phyloP scores from a whole-genome alignment of 2,113 vertebrate species.

The Diadophis punctatus region DNA sequence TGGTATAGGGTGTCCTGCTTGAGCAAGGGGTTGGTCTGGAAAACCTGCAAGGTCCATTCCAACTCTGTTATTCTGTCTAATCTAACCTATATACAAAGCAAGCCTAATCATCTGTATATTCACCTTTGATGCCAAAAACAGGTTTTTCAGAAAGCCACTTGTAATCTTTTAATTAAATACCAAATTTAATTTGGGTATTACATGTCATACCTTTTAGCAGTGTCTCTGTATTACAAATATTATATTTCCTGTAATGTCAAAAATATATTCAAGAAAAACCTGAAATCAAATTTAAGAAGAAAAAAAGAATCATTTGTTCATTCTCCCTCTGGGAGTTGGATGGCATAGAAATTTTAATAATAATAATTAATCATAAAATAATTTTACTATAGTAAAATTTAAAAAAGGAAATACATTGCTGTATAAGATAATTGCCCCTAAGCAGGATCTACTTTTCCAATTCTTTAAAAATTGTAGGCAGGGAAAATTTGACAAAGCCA shows the following conservation, averaged over 20 bases:
- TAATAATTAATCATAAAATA: neutral
- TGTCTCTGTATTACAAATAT: neutral
- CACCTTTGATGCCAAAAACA: constrained; percentile 34
- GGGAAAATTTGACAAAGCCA: neutral
- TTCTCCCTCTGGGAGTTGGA: too few relatives aligned
- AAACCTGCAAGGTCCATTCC: too few relatives aligned
- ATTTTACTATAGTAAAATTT: neutral
- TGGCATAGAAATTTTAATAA: too few relatives aligned
- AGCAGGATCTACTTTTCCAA: neutral
- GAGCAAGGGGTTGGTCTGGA: too few relatives aligned
- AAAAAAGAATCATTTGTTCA: neutral
- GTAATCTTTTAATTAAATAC: neutral
- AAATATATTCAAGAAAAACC: neutral
- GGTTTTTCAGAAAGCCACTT: neutral
- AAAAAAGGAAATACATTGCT: too few relatives aligned
- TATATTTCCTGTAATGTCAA: neutral
- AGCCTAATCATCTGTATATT: constrained; percentile 27
- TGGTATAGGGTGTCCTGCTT: too few relatives aligned
- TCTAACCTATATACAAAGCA: constrained; percentile 19
- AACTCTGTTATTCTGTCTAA: neutral
- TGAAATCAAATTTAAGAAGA: neutral
- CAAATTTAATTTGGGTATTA: neutral
- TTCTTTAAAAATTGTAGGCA: neutral
- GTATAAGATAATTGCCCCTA: neutral
- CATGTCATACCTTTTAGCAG: neutral